Evolutionary conservation across 2,888 invertebrate species (phyloP).

Genomic region (Priocnemis perturbator): DNA sequence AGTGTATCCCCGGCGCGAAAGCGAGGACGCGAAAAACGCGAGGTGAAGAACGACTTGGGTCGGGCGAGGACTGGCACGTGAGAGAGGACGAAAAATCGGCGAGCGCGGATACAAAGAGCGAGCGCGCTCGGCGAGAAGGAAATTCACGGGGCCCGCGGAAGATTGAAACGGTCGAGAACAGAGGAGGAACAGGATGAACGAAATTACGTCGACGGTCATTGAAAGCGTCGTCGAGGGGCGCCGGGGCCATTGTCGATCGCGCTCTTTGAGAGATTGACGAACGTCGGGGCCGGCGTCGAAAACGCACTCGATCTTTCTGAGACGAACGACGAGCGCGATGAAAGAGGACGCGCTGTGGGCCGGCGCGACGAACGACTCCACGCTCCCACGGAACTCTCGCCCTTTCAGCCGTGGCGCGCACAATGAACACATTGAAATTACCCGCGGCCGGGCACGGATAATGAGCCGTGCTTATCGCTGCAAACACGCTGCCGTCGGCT

Average conservation of each 20-base stretch:
- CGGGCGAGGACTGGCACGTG: slow-evolving; percentile 9
- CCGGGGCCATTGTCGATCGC: slow-evolving; percentile 25
- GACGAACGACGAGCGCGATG: slow-evolving; percentile 15
- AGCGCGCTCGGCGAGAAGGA: not conserved
- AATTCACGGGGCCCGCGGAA: too few relatives aligned
- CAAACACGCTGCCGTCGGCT: too few relatives aligned
- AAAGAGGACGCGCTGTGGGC: slow-evolving; percentile 6
- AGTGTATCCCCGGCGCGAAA: slow-evolving; percentile 14
- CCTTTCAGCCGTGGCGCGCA: not conserved
- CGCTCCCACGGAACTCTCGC: too few relatives aligned
- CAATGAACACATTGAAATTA: not conserved
- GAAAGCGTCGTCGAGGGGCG: slow-evolving; percentile 41
- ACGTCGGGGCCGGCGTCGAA: slow-evolving; percentile 19
- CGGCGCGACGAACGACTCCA: too few relatives aligned
- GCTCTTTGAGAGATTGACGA: slow-evolving; percentile 36
- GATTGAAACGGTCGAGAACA: slow-evolving; percentile 19
- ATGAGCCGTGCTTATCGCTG: too few relatives aligned
- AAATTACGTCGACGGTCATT: slow-evolving; percentile 47
- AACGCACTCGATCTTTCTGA: slow-evolving; percentile 20
- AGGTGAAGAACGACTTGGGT: slow-evolving; percentile 3
- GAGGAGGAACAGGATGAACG: slow-evolving; percentile 35
- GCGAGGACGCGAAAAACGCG: not conserved
- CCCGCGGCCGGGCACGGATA: too few relatives aligned
- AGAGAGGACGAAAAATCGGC: not conserved
- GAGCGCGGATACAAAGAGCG: not conserved